A percentile compares a stretch with the other conserved stretches of the same genome.
Conservation (phyloP, 2,113 vertebrate genomes). For the Boleophthalmus pectinirostris region DNA sequence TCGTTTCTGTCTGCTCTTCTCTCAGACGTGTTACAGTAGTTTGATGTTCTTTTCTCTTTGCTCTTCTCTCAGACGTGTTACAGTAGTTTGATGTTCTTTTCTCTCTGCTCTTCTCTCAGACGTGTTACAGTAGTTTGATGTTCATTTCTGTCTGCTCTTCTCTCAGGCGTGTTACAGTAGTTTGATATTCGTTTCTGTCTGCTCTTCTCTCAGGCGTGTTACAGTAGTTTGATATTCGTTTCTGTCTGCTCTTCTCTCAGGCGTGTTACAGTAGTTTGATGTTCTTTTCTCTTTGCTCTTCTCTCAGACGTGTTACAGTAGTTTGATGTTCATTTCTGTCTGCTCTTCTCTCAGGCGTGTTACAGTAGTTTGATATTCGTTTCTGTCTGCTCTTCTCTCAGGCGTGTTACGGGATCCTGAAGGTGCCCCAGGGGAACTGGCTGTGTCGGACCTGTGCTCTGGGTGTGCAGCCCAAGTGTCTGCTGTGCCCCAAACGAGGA, state of each 20-base stretch:
- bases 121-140: no score
- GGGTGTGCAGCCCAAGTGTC: slow-evolving; percentile 95
- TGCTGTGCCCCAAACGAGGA: slow-evolving; percentile 95
- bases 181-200: neutral
- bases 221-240: no score
- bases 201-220: slow-evolving; percentile 84
- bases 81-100: no score
- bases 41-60: no score
- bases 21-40: slow-evolving; percentile 92
- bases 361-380: no score
- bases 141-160: no score
- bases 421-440: slow-evolving; percentile 96
- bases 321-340: neutral
- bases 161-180: neutral
- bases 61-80: neutral
- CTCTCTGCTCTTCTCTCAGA: slow-evolving; percentile 67
- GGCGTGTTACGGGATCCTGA: slow-evolving; percentile 98
- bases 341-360: neutral
- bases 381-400: slow-evolving; percentile 36
- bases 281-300: neutral
- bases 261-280: neutral
- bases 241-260: no score
- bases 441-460: slow-evolving; percentile 95
- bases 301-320: slow-evolving; percentile 85
- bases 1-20: neutral